Evolutionary conservation across 2,888 invertebrate genomes (phyloP).

Genomic region (Rotaria macrura): DNA sequence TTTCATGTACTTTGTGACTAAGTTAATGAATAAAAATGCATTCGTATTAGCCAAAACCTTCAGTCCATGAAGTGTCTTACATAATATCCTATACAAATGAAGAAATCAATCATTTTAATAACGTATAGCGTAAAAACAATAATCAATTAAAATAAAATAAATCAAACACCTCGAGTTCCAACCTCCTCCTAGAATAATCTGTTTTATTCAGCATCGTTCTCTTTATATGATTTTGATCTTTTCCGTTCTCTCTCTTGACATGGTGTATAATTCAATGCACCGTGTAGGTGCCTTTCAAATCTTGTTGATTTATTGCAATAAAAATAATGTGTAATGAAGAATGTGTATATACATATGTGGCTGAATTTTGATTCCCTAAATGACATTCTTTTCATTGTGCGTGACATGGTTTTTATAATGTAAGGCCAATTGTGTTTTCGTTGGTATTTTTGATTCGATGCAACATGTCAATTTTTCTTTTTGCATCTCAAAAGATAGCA

Average conservation of each 20-base stretch:
- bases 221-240: not conserved
- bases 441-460: not conserved
- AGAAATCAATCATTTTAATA: too few relatives aligned
- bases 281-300: not conserved
- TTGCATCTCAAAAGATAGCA: not conserved
- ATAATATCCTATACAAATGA: too few relatives aligned
- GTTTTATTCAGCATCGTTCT: not conserved
- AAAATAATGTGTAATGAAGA: not conserved
- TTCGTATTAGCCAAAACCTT: too few relatives aligned
- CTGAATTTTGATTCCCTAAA: not conserved
- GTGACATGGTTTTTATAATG: not conserved
- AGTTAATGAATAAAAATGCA: too few relatives aligned
- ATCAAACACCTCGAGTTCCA: too few relatives aligned
- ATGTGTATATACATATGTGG: not conserved
- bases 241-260: not conserved
- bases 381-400: not conserved
- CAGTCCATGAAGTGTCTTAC: too few relatives aligned
- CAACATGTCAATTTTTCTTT: not conserved
- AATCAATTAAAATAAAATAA: too few relatives aligned
- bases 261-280: not conserved
- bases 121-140: too few relatives aligned
- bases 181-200: not conserved
- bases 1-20: too few relatives aligned
- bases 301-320: not conserved
- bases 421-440: not conserved